Percentiles rank a stretch among this genome's conserved stretches.
Conservation (phyloP, 2,888 invertebrate genomes). For the Metalampra italica region DNA sequence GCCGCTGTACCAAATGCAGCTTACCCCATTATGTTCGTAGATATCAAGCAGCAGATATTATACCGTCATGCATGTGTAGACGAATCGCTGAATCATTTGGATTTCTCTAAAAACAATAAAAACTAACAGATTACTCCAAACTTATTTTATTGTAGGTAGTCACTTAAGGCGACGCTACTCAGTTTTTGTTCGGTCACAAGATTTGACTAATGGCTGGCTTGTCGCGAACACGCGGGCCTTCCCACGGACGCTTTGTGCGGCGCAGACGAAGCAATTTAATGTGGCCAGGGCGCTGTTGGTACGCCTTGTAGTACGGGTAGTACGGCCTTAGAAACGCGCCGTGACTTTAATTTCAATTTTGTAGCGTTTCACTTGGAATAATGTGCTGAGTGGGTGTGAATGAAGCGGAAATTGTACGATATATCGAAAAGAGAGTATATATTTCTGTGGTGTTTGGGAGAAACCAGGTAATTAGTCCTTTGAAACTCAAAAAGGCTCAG, state of each 20-base stretch:
- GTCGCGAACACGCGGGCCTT: conserved; percentile 50
- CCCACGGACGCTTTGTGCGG: conserved; percentile 42
- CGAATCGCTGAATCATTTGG: not conserved
- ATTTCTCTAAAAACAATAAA: not conserved
- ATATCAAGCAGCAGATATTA: too few relatives aligned
- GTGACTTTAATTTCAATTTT: conserved; percentile 24
- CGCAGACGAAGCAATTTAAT: conserved; percentile 29
- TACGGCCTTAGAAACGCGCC: conserved; percentile 21
- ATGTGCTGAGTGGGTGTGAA: not conserved
- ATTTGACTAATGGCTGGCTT: conserved; percentile 64
- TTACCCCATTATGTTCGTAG: too few relatives aligned
- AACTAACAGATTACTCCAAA: conserved; percentile 2
- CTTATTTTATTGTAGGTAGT: not conserved
- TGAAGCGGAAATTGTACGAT: too few relatives aligned
- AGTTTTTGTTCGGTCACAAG: conserved; percentile 56
- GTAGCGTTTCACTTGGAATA: conserved; percentile 8
- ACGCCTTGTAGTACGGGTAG: conserved; percentile 22
- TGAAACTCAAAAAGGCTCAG: too few relatives aligned
- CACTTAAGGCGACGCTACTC: conserved; percentile 10
- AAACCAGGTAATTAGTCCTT: too few relatives aligned
- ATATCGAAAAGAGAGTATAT: too few relatives aligned
- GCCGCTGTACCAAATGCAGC: too few relatives aligned
- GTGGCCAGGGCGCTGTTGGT: conserved; percentile 14
- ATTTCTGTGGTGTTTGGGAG: too few relatives aligned
- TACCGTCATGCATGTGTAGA: too few relatives aligned